Evolutionary conservation across 1,140 invertebrate genomes (phyloP), one percentile per base, ranked within the genome.

Genomic region (Hesperophylax magnus): DNA sequence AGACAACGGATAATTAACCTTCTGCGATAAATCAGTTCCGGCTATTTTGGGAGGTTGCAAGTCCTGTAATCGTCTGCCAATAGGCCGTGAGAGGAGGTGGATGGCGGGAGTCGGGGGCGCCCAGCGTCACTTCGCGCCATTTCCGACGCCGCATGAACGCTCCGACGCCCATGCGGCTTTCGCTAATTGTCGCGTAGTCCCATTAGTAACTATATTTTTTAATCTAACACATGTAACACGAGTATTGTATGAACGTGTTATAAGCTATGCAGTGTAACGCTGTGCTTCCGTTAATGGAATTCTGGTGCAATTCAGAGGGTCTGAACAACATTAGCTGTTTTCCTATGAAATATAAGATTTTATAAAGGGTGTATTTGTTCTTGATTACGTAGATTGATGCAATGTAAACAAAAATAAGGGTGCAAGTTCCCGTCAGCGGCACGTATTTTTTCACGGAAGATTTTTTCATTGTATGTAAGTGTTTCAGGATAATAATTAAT

Each of bases 111-210:
- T 22, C 47, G 47, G 47, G n/a, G 34, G 47, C 20, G 53, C 1
- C 11, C 47, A 74, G 54, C 72, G 72, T 76, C 72, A 76, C 56
- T 39, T 58, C 72, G 72, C 72, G 27, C 54, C 78, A 47, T 71
- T 72, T 60, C 17, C 78, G 54, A 39, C 58, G 54, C 63, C 78
- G 78, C 81, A 61, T 80, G 78, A 82, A 54, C 78, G 81, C 56
- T 58, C 54, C 58, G 72, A 63, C 71, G 69, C 67, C 56, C 39
- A 7, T 56, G 77, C 34, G 81, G 78, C 65, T 63, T 65, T 17
- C 75, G 60, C 65, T 82, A 82, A 82, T 82, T 82, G 81, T 80
- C 65, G 67, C 76, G 9, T 31, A 17, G 56, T 9, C 47, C 71
- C 47, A 72, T 72, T 72, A 72, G 18, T 72, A 67, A 27, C 31